Evolutionary conservation across 1,140 invertebrate genomes (phyloP).

Genomic region (Magallana gigas): DNA sequence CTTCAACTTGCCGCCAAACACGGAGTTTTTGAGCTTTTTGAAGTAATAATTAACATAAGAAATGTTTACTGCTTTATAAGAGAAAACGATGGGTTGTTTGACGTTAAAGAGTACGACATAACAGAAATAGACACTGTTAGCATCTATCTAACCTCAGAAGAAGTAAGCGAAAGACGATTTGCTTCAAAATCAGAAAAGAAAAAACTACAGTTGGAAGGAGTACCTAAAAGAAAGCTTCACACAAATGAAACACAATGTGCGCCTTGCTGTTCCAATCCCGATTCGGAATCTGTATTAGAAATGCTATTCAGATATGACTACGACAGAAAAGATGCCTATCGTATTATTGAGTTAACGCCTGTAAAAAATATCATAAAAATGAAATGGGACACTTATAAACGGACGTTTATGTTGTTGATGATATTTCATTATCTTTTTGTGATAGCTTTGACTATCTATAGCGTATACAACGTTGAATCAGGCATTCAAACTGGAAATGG

Average conservation of each 20-base stretch:
- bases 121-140: neutral
- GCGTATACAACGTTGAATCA: neutral
- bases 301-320: constrained; percentile 57
- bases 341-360: constrained; percentile 56
- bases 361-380: constrained; percentile 55
- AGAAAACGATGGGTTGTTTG: constrained; percentile 63
- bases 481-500: neutral
- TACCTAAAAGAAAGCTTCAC: constrained; percentile 17
- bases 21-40: constrained; percentile 62
- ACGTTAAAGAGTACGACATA: constrained; percentile 63
- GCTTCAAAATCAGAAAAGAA: neutral
- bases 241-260: constrained; percentile 14
- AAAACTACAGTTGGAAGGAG: constrained; percentile 16
- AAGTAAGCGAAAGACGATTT: neutral
- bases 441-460: constrained; percentile 54
- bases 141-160: neutral
- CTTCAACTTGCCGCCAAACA: constrained; percentile 63
- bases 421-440: constrained; percentile 58
- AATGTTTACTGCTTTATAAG: constrained; percentile 61
- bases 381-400: constrained; percentile 61
- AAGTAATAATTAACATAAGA: constrained; percentile 61
- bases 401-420: constrained; percentile 54
- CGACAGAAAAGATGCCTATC: constrained; percentile 48
- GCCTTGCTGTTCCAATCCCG: neutral
- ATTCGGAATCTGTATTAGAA: constrained; percentile 55